Conservation (phyloP, 2,888 invertebrate genomes). For the Napeogenes sylphis region DNA sequence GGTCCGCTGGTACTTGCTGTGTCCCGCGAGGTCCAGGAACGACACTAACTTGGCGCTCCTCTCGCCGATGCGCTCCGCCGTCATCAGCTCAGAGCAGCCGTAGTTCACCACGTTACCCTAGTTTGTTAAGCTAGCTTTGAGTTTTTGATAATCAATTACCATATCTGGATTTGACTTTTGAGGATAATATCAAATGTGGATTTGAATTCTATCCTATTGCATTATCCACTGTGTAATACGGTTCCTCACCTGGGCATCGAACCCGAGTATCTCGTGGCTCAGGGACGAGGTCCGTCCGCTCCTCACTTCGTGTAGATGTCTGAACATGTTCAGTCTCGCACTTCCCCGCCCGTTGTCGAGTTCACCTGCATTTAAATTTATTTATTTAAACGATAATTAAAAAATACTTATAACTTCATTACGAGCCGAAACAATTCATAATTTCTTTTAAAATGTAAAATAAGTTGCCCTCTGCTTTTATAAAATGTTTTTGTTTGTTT, state of each 20-base stretch:
- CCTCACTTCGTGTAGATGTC: slow-evolving; percentile 94
- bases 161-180: too few species aligned
- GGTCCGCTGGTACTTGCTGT: slow-evolving; percentile 96
- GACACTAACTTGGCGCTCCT: slow-evolving; percentile 94
- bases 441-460: too few species aligned
- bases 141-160: too few species aligned
- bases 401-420: background rate
- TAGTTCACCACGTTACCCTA: slow-evolving; percentile 92
- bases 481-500: too few species aligned
- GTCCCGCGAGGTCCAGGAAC: slow-evolving; percentile 97
- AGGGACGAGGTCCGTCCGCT: slow-evolving; percentile 95
- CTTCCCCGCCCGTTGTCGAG: slow-evolving; percentile 97
- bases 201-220: background rate
- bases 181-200: too few species aligned
- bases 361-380: slow-evolving; percentile 66
- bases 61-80: slow-evolving; percentile 95
- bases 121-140: background rate
- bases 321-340: slow-evolving; percentile 96
- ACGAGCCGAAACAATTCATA: too few species aligned
- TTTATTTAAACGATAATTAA: background rate
- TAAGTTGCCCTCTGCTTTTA: too few species aligned
- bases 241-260: slow-evolving; percentile 82
- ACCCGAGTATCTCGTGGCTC: slow-evolving; percentile 97
- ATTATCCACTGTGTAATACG: too few species aligned
- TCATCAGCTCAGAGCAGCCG: slow-evolving; percentile 91